Base-by-base conservation (phyloP, 2,888 invertebrate species). In the Leptinotarsa peninsularis region DNA sequence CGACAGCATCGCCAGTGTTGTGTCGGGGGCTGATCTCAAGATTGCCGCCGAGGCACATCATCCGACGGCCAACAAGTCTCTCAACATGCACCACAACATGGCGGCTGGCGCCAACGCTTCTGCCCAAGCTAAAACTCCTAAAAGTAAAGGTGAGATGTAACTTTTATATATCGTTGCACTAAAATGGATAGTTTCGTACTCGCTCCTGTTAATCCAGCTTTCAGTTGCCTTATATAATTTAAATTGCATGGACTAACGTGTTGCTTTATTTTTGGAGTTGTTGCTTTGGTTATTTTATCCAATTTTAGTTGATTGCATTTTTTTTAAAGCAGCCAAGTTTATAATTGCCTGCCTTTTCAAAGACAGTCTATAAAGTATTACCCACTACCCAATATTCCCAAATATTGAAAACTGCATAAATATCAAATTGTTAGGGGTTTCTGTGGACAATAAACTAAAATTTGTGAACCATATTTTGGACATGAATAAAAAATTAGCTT, bases 1-100 rank as follows among this genome's bases (percentile, higher is more conserved):
- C 90, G 90, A 90, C 85, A 90, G 90, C 86, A 90, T 90, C 86
- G 90, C 90, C 73, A 90, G 89, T 84, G 90, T 92, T 83, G 88
- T 91, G 74, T 88, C 90, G 85, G 90, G 90, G 71, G 89, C 90
- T 66, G 91, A 91, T 86, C 86, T 90, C 82, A 91, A 91, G 86
- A 73, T 81, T 60, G 74, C 79, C 52, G 77, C 77, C 66, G 82
- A 76, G 23, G 76, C 76, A 52, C 74, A 76, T 73, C 79, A 78
- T 72, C 76, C 73, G 71, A 71, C 52, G 83, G 87, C 80, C 60
- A 74, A 69, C 73, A 83, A 89, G 86, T 84, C 88, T 84, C 79
- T 89, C 84, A 85, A 89, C 86, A 85, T 88, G 88, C 85, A 87
- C 81, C 81, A 85, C 83, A 79, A 88, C 84, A 84, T 86, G 74